Evolutionary conservation across 2,888 invertebrate species (phyloP).

Genomic region (Cerastis leucographa): DNA sequence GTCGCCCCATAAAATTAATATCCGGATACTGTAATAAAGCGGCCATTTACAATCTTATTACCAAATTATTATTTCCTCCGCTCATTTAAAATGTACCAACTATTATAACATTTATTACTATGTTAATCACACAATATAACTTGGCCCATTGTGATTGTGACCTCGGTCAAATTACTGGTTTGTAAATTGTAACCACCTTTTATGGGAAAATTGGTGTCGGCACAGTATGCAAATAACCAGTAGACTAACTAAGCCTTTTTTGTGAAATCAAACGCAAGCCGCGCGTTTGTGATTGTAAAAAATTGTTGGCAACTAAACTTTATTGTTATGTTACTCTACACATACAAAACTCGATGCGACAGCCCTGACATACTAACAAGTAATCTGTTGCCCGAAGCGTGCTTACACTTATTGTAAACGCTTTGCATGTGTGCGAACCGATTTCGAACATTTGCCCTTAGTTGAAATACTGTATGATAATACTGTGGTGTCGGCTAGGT

Average conservation of each 20-base stretch:
- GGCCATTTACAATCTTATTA: conserved; percentile 49
- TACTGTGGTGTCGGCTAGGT: conserved; percentile 22
- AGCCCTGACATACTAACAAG: background rate
- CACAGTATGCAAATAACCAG: conserved; percentile 1
- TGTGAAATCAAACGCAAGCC: background rate
- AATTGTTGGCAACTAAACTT: background rate
- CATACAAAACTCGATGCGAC: background rate
- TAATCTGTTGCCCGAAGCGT: background rate
- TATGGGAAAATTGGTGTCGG: conserved; percentile 39
- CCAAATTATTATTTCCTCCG: conserved; percentile 53
- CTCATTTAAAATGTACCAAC: conserved; percentile 42
- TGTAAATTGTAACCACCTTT: conserved; percentile 50
- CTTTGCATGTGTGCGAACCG: background rate
- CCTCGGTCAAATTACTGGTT: conserved; percentile 57
- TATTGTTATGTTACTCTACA: background rate
- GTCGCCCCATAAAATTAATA: conserved; percentile 50
- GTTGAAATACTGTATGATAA: background rate
- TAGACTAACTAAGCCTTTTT: background rate
- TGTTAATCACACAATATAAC: conserved; percentile 39
- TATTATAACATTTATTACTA: conserved; percentile 39
- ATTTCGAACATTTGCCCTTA: background rate
- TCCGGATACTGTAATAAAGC: conserved; percentile 52
- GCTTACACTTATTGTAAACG: background rate
- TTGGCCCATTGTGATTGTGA: conserved; percentile 35
- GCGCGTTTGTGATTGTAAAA: background rate